These are phyloP conservation scores for Chionis minor DNA, from an alignment of 2,113 vertebrate species.

Conservation along the genomic window DNA sequence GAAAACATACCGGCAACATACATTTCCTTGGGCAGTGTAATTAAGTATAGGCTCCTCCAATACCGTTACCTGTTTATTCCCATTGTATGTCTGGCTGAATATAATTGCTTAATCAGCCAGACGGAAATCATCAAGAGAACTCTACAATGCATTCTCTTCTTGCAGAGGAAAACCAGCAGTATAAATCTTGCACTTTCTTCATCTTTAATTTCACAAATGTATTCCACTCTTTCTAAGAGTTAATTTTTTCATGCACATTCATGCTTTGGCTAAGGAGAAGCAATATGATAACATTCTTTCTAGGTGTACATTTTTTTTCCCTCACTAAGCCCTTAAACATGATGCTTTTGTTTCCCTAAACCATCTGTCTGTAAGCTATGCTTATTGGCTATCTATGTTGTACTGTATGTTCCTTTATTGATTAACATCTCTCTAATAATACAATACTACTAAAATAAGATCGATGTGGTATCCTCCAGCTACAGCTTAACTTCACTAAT, in stretches of 20 bases:
- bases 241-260: not conserved
- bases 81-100: not conserved
- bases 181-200: not conserved
- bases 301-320: not conserved
- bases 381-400: not conserved
- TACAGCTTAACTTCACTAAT: not conserved
- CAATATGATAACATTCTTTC: not conserved
- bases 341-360: not conserved
- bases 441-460: not conserved
- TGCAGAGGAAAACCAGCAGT: not conserved
- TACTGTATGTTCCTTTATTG: not conserved
- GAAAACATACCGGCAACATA: not conserved
- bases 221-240: not conserved
- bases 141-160: not conserved
- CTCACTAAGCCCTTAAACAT: not conserved
- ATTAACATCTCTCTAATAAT: not conserved
- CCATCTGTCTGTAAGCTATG: not conserved
- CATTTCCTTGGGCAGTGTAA: not conserved
- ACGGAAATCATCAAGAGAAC: not conserved
- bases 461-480: not conserved
- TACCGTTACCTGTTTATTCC: not conserved
- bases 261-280: not conserved
- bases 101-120: not conserved
- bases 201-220: not conserved
- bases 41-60: not conserved